phyloP scores from a whole-genome alignment of 2,797 vertebrate genomes.

The Pseudomugil gertrudae region DNA sequence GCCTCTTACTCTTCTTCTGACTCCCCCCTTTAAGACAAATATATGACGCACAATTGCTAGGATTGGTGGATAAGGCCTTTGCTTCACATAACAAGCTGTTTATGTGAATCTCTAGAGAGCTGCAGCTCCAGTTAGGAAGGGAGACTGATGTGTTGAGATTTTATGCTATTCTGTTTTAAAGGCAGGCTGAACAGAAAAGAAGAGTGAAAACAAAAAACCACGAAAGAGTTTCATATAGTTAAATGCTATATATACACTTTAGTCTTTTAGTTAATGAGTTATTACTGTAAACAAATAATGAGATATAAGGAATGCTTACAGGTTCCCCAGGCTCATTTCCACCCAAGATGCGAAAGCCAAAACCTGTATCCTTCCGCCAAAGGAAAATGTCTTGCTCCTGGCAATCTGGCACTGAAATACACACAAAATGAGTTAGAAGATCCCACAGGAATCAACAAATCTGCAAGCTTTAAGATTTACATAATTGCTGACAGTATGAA shows the following conservation, averaged over 20 bases:
- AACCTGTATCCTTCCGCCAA: slow-evolving; percentile 98
- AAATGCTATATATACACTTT: neutral
- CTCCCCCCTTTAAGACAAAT: slow-evolving; percentile 55
- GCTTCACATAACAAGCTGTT: slow-evolving; percentile 68
- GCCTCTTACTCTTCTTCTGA: slow-evolving; percentile 28
- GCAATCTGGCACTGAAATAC: slow-evolving; percentile 92
- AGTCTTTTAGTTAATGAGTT: neutral
- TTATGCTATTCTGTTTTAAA: slow-evolving; percentile 38
- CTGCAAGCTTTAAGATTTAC: slow-evolving; percentile 6
- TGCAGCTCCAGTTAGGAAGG: slow-evolving; percentile 51
- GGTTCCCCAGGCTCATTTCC: slow-evolving; percentile 98
- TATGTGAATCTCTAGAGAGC: slow-evolving; percentile 61
- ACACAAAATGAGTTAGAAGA: slow-evolving; percentile 35
- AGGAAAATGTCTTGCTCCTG: slow-evolving; percentile 99
- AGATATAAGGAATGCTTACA: slow-evolving; percentile 82
- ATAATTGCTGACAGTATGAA: neutral
- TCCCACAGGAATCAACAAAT: slow-evolving; percentile 16
- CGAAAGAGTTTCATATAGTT: slow-evolving; percentile 10
- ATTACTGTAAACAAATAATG: slow-evolving; percentile 18
- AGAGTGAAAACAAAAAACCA: slow-evolving; percentile 8
- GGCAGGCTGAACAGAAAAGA: slow-evolving; percentile 23
- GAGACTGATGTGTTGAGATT: slow-evolving; percentile 37
- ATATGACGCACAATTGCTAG: slow-evolving; percentile 54
- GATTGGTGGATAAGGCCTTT: slow-evolving; percentile 54
- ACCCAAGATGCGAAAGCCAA: slow-evolving; percentile 97